These are phyloP conservation scores for Triplophysa yarkandensis DNA, from an alignment of 2,797 vertebrate genomes.

Conservation along the genomic window DNA sequence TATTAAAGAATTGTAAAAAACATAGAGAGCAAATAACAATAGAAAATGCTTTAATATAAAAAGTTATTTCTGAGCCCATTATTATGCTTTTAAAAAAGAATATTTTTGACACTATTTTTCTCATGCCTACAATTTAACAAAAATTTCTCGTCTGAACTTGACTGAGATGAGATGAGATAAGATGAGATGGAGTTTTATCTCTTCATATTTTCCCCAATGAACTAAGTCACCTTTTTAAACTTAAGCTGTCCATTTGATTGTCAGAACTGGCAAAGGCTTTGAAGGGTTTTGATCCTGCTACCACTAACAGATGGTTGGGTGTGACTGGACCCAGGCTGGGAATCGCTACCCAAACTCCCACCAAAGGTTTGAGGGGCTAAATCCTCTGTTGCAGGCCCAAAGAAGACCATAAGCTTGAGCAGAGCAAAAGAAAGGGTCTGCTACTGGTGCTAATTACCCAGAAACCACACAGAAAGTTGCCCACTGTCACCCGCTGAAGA, in stretches of 20 bases:
- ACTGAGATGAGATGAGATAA: neutral
- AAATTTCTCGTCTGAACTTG: too few relatives aligned
- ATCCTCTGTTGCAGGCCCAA: conserved; percentile 95
- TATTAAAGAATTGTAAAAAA: conserved; percentile 12
- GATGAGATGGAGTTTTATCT: conserved; percentile 17
- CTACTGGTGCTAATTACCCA: conserved; percentile 99
- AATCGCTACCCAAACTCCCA: conserved; percentile 81
- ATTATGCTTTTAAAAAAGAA: too few relatives aligned
- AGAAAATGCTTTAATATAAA: too few relatives aligned
- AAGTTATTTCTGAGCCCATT: too few relatives aligned
- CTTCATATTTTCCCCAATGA: conserved; percentile 65
- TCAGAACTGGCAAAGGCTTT: conserved; percentile 75
- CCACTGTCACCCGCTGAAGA: conserved; percentile 98
- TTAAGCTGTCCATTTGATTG: conserved; percentile 83
- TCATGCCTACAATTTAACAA: too few relatives aligned
- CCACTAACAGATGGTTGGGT: conserved; percentile 95
- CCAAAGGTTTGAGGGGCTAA: conserved; percentile 83
- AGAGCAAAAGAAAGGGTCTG: conserved; percentile 97
- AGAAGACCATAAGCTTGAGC: conserved; percentile 99
- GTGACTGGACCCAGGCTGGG: conserved; percentile 81
- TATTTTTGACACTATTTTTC: too few relatives aligned
- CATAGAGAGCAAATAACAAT: too few relatives aligned
- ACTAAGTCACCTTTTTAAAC: conserved; percentile 83
- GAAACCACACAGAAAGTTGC: conserved; percentile 99
- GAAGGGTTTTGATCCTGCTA: conserved; percentile 88